These are phyloP conservation scores for Myotis planiceps DNA, from an alignment of 2,797 vertebrate genomes.

Conservation along the genomic window DNA sequence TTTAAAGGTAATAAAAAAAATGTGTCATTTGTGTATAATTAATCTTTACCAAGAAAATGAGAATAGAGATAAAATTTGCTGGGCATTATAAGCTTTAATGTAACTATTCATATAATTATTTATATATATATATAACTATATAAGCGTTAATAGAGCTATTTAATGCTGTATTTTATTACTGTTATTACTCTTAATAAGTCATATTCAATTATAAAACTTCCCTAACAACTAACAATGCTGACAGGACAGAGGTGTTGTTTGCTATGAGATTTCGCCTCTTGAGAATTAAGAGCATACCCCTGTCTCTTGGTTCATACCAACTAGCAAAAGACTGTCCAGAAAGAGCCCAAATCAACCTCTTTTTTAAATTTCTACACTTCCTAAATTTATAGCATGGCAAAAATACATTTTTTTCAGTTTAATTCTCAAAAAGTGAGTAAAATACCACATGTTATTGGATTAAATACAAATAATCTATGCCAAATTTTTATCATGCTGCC, in stretches of 20 bases:
- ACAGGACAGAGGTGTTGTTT: neutral
- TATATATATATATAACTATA: no score
- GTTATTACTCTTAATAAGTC: neutral
- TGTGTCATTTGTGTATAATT: neutral
- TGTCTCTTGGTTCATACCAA: neutral
- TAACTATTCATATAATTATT: neutral
- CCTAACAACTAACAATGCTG: neutral
- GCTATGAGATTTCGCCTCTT: neutral
- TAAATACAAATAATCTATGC: constrained; percentile 24
- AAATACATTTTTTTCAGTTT: neutral
- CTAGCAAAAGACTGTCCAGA: neutral
- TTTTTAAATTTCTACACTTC: neutral
- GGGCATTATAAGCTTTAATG: neutral
- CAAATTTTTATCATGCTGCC: neutral
- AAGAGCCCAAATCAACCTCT: neutral
- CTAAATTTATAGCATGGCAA: neutral
- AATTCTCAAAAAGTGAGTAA: constrained; percentile 49
- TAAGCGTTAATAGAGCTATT: neutral
- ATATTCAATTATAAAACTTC: neutral
- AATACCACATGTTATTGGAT: neutral
- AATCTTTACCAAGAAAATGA: neutral
- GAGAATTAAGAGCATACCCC: neutral
- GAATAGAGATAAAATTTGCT: neutral
- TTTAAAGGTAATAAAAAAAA: neutral
- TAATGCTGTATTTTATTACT: neutral